Percentiles rank a stretch among this genome's conserved stretches.
Evolutionary conservation across 2,888 invertebrate genomes (phyloP).

Genomic region (Aporophyla lueneburgensis): DNA sequence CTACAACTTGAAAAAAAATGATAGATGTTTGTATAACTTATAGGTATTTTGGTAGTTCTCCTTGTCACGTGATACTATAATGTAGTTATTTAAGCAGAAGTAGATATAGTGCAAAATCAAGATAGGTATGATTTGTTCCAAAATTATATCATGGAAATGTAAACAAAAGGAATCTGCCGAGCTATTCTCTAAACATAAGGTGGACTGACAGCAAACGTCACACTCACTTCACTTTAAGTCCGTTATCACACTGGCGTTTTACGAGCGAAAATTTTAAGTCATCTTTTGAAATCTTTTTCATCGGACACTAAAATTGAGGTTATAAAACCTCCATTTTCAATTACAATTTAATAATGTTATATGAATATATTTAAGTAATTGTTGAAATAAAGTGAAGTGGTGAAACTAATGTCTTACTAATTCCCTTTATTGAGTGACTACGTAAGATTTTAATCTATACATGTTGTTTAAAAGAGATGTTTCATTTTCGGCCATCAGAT

Average conservation of each 20-base stretch:
- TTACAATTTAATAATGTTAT: background rate
- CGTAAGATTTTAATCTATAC: background rate
- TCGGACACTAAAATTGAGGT: background rate
- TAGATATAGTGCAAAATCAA: background rate
- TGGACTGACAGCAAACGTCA: no score
- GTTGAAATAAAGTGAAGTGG: background rate
- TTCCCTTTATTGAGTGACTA: background rate
- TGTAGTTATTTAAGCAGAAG: background rate
- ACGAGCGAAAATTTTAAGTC: no score
- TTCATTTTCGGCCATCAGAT: background rate
- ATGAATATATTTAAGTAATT: no score
- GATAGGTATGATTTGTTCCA: background rate
- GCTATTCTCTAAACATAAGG: no score
- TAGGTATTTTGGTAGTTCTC: background rate
- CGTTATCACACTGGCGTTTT: no score
- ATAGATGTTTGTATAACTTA: slow-evolving; percentile 29
- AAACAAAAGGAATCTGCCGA: background rate
- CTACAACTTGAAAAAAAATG: slow-evolving; percentile 22
- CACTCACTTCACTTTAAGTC: no score
- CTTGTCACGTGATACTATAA: background rate
- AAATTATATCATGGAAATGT: background rate
- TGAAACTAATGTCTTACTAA: background rate
- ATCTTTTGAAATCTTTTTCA: background rate
- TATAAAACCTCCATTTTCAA: background rate
- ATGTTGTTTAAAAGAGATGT: background rate